Evolutionary conservation across 2,113 vertebrate species (phyloP).

Genomic region (Tinamus guttatus): DNA sequence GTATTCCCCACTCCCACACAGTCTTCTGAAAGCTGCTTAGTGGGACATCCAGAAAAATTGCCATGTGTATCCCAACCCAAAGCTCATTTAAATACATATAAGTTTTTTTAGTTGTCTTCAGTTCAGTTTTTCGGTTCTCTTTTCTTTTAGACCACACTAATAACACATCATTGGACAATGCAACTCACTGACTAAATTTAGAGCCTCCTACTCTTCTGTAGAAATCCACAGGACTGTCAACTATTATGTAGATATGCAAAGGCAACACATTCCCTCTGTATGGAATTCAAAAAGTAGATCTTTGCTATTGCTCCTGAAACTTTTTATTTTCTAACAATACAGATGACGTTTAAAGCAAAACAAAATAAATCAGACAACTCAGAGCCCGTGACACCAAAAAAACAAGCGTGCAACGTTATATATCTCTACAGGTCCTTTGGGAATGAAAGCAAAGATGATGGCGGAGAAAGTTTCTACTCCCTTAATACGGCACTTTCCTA

Average conservation of each 20-base stretch:
- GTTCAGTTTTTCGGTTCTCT: not conserved
- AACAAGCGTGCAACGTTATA: not conserved
- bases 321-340: not conserved
- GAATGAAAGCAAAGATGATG: not conserved
- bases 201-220: not conserved
- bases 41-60: not conserved
- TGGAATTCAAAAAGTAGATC: not conserved
- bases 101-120: not conserved
- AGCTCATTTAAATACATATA: not conserved
- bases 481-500: not conserved
- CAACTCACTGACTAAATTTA: not conserved
- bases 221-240: not conserved
- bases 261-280: not conserved
- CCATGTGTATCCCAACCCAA: not conserved
- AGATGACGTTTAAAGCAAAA: not conserved
- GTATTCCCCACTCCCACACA: not conserved
- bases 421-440: not conserved
- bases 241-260: not conserved
- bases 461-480: not conserved
- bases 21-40: not conserved
- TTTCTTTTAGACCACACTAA: not conserved
- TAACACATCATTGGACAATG: not conserved
- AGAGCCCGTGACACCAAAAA: not conserved
- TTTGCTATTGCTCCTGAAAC: not conserved
- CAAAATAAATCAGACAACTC: not conserved